Evolutionary conservation across 2,797 vertebrate genomes (phyloP).

Genomic region (Microchirus variegatus): DNA sequence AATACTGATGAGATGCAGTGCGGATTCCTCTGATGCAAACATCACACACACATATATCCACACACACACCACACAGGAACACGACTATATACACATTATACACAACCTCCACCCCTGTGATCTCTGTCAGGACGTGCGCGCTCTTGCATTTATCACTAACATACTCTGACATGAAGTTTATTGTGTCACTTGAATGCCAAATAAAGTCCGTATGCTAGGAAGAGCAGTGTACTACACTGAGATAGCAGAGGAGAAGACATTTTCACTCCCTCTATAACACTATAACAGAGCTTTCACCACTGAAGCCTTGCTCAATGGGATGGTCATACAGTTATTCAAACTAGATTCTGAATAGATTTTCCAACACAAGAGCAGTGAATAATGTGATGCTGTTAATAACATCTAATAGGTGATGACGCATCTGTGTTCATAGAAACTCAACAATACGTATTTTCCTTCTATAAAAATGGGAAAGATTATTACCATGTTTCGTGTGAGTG

Average conservation of each 20-base stretch:
- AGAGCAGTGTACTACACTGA: slow-evolving; percentile 4
- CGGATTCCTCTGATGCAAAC: slow-evolving; percentile 43
- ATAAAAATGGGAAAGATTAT: no score
- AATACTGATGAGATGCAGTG: slow-evolving; percentile 64
- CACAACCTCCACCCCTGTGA: slow-evolving; percentile 49
- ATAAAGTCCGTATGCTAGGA: slow-evolving; percentile 19
- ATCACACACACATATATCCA: slow-evolving; percentile 15
- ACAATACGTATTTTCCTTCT: no score
- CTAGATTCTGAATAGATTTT: slow-evolving; percentile 26
- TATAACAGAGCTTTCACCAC: slow-evolving; percentile 38
- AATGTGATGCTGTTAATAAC: slow-evolving; percentile 20
- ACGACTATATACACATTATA: slow-evolving; percentile 1
- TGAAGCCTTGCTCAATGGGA: slow-evolving; percentile 27
- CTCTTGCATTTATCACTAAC: slow-evolving; percentile 25
- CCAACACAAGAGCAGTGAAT: slow-evolving; percentile 11
- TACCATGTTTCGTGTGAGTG: slow-evolving; percentile 8
- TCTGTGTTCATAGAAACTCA: slow-evolving; percentile 2
- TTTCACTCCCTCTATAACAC: slow-evolving; percentile 30
- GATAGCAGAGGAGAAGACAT: slow-evolving; percentile 27
- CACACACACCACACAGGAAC: background rate
- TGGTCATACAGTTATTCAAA: slow-evolving; percentile 28
- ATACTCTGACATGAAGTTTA: slow-evolving; percentile 34
- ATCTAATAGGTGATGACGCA: slow-evolving; percentile 11
- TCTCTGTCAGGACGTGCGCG: slow-evolving; percentile 28
- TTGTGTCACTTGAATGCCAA: slow-evolving; percentile 38